Percentiles rank a stretch among this genome's conserved stretches.
phyloP scores from a whole-genome alignment of 2,113 vertebrate genomes.

The Eulemur rufifrons region DNA sequence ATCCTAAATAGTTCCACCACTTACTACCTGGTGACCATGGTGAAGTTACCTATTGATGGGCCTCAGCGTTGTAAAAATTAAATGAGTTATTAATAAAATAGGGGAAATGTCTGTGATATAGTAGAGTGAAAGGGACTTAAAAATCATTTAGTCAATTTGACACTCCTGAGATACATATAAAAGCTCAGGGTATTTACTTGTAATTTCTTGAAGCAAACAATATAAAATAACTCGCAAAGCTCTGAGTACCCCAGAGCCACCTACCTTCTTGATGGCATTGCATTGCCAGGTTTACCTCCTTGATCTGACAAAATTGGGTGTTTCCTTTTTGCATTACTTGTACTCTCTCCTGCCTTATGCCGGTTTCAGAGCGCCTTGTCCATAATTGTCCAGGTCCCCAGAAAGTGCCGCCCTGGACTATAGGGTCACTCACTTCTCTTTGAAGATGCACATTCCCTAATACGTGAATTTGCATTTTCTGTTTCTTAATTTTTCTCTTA shows the following conservation, averaged over 20 bases:
- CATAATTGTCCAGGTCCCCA: background rate
- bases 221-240: background rate
- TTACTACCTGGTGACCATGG: background rate
- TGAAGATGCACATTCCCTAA: background rate
- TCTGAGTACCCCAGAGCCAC: background rate
- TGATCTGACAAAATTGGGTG: background rate
- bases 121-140: background rate
- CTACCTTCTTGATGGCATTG: background rate
- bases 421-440: background rate
- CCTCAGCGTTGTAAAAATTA: background rate
- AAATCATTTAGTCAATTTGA: background rate
- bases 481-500: background rate
- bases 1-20: background rate
- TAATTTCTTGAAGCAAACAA: background rate
- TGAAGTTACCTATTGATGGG: background rate
- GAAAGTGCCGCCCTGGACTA: background rate
- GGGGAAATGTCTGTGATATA: background rate
- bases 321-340: background rate
- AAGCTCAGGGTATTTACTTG: background rate
- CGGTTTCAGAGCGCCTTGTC: background rate
- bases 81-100: background rate
- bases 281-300: background rate
- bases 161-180: background rate
- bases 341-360: background rate
- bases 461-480: background rate